Evolutionary conservation across 1,140 invertebrate species (phyloP).

Genomic region (Leptinotarsa texana): DNA sequence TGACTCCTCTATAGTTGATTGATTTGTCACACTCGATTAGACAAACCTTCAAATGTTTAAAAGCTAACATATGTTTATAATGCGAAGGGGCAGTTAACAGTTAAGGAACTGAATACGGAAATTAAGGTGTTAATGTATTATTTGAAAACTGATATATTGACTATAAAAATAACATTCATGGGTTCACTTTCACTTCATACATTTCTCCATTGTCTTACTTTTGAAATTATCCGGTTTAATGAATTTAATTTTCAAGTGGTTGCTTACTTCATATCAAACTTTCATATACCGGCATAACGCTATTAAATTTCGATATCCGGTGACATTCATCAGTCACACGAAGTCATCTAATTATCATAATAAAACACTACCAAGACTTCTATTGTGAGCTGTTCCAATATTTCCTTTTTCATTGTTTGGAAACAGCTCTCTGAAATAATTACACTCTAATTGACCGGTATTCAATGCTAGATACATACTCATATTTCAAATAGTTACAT

Average conservation of each 20-base stretch:
- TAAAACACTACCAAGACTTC: neutral
- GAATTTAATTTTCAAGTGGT: neutral
- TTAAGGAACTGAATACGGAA: too few species aligned
- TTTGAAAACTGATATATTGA: neutral
- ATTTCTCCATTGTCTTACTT: neutral
- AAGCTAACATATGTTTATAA: too few species aligned
- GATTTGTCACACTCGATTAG: too few species aligned
- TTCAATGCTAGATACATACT: neutral
- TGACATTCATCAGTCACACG: constrained; percentile 14
- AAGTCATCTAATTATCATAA: constrained; percentile 13
- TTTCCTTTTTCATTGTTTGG: neutral
- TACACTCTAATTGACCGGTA: neutral
- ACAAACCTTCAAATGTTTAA: too few species aligned
- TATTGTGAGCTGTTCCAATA: neutral
- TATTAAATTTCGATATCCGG: constrained; percentile 13
- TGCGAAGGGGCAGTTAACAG: too few species aligned
- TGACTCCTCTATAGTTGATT: too few species aligned
- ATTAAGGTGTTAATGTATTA: too few species aligned
- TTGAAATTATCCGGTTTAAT: neutral
- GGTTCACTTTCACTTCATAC: neutral
- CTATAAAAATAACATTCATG: neutral
- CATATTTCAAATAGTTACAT: constrained; percentile 10
- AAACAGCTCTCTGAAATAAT: too few species aligned
- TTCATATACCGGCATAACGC: neutral
- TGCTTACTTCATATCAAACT: neutral